Base-by-base conservation (phyloP, 2,888 invertebrate species). In the Automeris io region DNA sequence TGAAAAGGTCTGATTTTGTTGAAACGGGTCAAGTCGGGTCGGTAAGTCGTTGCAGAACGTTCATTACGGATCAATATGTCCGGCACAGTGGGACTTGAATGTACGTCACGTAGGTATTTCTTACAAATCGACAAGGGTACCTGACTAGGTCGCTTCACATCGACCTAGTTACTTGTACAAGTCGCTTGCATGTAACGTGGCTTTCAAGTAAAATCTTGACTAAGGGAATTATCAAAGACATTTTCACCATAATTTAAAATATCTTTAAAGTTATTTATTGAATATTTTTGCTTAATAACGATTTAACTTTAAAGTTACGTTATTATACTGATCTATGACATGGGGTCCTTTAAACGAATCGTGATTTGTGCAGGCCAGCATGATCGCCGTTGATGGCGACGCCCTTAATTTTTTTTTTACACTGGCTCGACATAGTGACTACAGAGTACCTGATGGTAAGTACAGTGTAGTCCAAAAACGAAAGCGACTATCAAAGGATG, bases 101-200 rank as follows among this genome's bases (percentile, higher is more conserved):
- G 35, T 12, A 13, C 25, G 33, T 33, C 19, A 38, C 38, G 33
- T 24, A 33, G 13, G 16, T 38, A 19, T 33, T 33, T 24, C 26
- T 26, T 26, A 38, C 38, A 38, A 38, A 37, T 37, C 33, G 33
- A 16, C 33, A 21, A 11, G 25, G 21, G 18, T 32, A 29, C 24
- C n/a, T 33, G 33, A 40, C 39, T 38, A 37, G 47, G 33, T 19
- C 13, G 38, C 18, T 24, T 38, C 13, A 25, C 2, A 22, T 32
- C 6, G 12, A 3, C 8, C 23, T 18, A 24, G 12, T 11, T 37
- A 32, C 37, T 37, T 3, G 32, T 6, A 2, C 7, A 12, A 22
- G 13, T 22, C 3, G 4, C 18, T 37, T 12, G 19, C 18, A 7
- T 2, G 8, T 18, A n/a, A n/a, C n/a, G 7, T 19, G 5, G 2